Conservation (phyloP, 2,113 vertebrate genomes). For the Serinus canaria region DNA sequence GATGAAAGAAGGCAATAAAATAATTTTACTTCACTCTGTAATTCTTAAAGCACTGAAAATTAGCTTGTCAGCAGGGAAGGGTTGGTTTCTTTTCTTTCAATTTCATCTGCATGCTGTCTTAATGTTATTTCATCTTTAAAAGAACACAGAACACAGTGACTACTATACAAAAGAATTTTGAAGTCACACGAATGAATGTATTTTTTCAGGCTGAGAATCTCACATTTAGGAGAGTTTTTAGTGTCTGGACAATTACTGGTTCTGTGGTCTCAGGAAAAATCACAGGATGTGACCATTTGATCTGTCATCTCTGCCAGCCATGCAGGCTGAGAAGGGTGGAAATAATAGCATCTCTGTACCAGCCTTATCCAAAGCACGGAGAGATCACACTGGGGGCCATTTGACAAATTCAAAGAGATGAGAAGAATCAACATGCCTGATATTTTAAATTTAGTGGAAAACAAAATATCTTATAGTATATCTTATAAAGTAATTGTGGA, state of each 20-base stretch:
- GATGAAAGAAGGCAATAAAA: constrained; percentile 53
- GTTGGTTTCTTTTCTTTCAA: background rate
- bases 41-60: constrained; percentile 39
- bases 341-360: background rate
- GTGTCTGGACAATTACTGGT: background rate
- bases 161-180: background rate
- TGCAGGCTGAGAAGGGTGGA: background rate
- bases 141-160: background rate
- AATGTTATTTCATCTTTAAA: background rate
- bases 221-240: background rate
- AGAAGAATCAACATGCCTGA: background rate
- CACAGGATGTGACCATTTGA: fast-evolving
- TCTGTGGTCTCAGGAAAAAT: background rate
- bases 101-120: background rate
- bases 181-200: background rate
- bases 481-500: background rate
- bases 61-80: constrained; percentile 23
- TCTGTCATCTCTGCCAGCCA: background rate
- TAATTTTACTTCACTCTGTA: constrained; percentile 33
- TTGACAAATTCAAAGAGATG: background rate
- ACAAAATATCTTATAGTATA: background rate
- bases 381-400: background rate
- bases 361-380: background rate
- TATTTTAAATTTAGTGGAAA: background rate
- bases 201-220: background rate